Conservation (phyloP, 2,888 invertebrate species). For the Apamea anceps region DNA sequence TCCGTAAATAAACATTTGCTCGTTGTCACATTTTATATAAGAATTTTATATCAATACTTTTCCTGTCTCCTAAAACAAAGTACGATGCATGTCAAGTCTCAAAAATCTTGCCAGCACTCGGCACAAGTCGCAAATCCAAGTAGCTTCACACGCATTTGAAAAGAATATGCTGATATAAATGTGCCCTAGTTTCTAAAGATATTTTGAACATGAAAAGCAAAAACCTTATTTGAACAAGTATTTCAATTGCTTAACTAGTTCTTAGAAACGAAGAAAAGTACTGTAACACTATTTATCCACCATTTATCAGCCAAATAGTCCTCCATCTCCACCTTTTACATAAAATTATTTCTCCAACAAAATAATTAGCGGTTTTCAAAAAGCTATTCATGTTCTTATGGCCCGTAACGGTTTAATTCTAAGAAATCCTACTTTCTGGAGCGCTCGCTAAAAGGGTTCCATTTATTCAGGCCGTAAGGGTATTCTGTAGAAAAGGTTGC, state of each 20-base stretch:
- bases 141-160: not conserved
- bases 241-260: not conserved
- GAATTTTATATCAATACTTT: not conserved
- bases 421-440: slow-evolving; percentile 12
- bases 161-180: not conserved
- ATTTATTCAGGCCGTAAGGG: slow-evolving; percentile 39
- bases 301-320: not conserved
- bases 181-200: not conserved
- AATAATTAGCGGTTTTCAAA: slow-evolving; percentile 28
- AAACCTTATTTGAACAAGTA: not conserved
- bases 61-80: not conserved
- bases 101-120: not conserved
- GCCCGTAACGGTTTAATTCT: slow-evolving; percentile 30
- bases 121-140: not conserved
- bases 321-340: not conserved
- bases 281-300: not conserved
- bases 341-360: not conserved
- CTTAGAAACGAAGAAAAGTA: not conserved
- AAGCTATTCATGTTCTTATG: slow-evolving; percentile 16
- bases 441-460: slow-evolving; percentile 39
- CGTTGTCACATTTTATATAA: slow-evolving; percentile 18
- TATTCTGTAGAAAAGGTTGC: slow-evolving; percentile 23
- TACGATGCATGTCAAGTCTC: not conserved
- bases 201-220: not conserved
- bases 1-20: slow-evolving; percentile 20